Base-by-base conservation (phyloP, 2,797 vertebrate species). In the Hypotaenidia okinawae region DNA sequence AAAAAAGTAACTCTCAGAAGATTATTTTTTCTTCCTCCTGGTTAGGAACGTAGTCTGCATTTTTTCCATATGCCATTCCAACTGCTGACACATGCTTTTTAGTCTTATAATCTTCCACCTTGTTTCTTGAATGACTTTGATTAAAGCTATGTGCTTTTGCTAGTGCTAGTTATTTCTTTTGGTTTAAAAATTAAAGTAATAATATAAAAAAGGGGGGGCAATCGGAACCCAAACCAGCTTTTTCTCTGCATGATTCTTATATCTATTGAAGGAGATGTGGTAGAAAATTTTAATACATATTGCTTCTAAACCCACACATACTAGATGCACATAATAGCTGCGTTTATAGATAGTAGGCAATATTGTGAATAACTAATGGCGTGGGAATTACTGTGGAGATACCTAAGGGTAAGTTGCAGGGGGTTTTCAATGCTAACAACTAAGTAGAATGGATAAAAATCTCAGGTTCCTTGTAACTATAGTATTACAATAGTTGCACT, bases 1-100 rank as follows among this genome's bases (percentile, higher is more conserved):
- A 43, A 70, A 94, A 88, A 96, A 95, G 89, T 96, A 97, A 94
- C 68, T 86, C 91, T 94, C 78, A 87, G 94, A 97, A 97, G 94
- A 90, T 85, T 95, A 95, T 91, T 68, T 61, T 55, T 39, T 68
- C 49, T 27, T 54, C 16, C 13, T 80, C 57, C 86, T 96, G 37
- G 45, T 96, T 95, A 95, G 90, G 75, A 96, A 96, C 72, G 52
- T 79, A 90, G 72, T 39, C 85, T 97, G 61, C 63, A 12, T 93
- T 92, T 96, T 73, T 78, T 33, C 93, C 88, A 88, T 95, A 86
- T 96, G 95, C 72, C 59, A 64, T 94, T 97, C 95, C 88, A 94
- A 89, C 72, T 96, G 87, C 64, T 97, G 77, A 79, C 66, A 76
- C 47, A 32, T 87, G 89, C 37, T 75, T 90, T 80, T 95, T 93